These are phyloP conservation scores for Steromphala cineraria DNA, from an alignment of 2,888 invertebrate genomes.

Conservation along the genomic window DNA sequence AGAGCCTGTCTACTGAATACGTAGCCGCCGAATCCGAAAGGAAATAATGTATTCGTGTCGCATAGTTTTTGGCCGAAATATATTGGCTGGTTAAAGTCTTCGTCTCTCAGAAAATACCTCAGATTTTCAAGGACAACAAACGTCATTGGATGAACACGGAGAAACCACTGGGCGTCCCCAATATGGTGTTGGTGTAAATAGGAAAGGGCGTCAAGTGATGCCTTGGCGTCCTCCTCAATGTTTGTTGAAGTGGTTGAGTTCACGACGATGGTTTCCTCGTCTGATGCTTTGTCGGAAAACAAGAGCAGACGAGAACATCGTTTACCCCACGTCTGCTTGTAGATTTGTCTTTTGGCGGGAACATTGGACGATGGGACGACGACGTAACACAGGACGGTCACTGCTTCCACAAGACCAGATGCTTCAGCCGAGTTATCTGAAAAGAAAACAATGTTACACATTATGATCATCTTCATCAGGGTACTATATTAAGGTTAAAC, in stretches of 20 bases:
- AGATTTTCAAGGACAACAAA: neutral
- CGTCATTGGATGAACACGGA: neutral
- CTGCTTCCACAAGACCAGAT: neutral
- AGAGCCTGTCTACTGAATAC: neutral
- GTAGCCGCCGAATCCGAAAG: neutral
- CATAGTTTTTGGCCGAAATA: neutral
- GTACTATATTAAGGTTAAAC: no score
- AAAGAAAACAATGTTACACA: neutral
- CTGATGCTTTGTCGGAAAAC: neutral
- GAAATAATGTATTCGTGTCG: neutral
- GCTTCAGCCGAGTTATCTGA: neutral
- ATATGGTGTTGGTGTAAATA: neutral
- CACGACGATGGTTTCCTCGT: neutral
- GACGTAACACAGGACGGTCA: neutral
- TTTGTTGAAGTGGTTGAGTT: neutral
- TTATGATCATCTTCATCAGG: no score
- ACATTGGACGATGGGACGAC: neutral
- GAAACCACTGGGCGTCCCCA: neutral
- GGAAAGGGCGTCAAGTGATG: neutral
- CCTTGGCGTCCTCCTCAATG: neutral
- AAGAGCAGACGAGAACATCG: neutral
- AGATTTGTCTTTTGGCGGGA: neutral
- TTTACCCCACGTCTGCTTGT: neutral
- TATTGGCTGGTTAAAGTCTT: neutral
- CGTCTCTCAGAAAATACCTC: neutral